Base-by-base conservation (phyloP, 2,113 vertebrate genomes). In the Otis tarda region DNA sequence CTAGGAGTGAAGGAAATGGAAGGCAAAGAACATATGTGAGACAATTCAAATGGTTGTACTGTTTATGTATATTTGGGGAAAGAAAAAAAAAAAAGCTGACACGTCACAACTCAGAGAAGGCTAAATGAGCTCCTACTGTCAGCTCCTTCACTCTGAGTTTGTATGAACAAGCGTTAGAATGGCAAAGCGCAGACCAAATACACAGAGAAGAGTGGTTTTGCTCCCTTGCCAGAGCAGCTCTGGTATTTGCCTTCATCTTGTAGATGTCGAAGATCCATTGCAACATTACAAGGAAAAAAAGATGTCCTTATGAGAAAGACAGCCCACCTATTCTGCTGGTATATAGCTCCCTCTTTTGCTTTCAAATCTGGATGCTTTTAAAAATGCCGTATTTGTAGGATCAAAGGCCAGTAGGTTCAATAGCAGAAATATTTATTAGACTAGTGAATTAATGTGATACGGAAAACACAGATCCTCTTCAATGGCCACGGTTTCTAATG, bases 381-480 rank as follows among this genome's bases (percentile, higher is more conserved):
- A 56, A 69, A 90, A 33, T 0, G 23, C 20, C 9, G 0, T 37
- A 33, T 60, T 74, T 74, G 33, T 16, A 52, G 83, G 43, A 43
- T 33, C 79, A 92, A 83, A 92, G 68, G 75, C 49, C 89, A 79
- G 52, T 1, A 14, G 45, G 33, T 59, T 83, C 85, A 75, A 9
- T 1, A 83, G 67, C 50, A 95, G 82, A 80, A 68, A 47, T 39
- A 13, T 67, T 67, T 18, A 33, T 70, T 65, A 92, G 85, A 35
- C 71, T 63, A 67, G 56, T 59, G 56, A 83, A 92, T 56, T 67
- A 30, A 86, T 21, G 43, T 1, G 28, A 31, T 9, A 67, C 31
- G 83, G 83, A 83, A 83, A 94, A 65, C 27, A 67, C 25, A 23
- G 7, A 37, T 92, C 93, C 52, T 90, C 30, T 88, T 88, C 92